Conservation (phyloP, 2,797 vertebrate genomes). For the Aplochiton taeniatus region DNA sequence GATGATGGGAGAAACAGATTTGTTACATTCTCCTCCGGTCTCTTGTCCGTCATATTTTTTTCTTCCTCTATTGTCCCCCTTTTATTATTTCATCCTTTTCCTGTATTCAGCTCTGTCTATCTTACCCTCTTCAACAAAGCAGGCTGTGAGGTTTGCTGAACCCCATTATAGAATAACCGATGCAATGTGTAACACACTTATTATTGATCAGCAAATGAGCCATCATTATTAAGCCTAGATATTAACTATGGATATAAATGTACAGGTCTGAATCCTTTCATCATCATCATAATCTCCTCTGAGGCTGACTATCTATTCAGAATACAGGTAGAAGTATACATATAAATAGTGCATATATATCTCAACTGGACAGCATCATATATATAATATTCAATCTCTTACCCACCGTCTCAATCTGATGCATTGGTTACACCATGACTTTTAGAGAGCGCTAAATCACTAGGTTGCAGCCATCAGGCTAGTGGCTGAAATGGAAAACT, state of each 20-base stretch:
- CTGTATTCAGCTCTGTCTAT: too few relatives aligned
- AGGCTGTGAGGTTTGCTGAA: too few relatives aligned
- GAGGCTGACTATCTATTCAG: slow-evolving; percentile 3
- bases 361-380: too few relatives aligned
- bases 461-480: slow-evolving; percentile 16
- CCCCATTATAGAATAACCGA: not conserved
- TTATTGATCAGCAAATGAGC: slow-evolving; percentile 8
- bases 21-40: too few relatives aligned
- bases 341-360: too few relatives aligned
- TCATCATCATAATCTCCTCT: slow-evolving; percentile 27
- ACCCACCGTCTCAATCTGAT: slow-evolving; percentile 24
- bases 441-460: slow-evolving; percentile 34
- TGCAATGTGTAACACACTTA: not conserved
- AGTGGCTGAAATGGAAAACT: slow-evolving; percentile 26
- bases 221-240: slow-evolving; percentile 5
- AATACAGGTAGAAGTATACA: not conserved
- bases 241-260: not conserved
- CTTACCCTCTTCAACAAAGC: too few relatives aligned
- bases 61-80: too few relatives aligned
- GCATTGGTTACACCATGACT: slow-evolving; percentile 8
- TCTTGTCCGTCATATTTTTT: too few relatives aligned
- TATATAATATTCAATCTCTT: slow-evolving; percentile 32
- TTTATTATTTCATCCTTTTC: too few relatives aligned
- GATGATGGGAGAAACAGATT: too few relatives aligned
- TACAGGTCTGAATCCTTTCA: not conserved